Evolutionary conservation across 2,888 invertebrate species (phyloP).

Genomic region (Drosophila barbarae): DNA sequence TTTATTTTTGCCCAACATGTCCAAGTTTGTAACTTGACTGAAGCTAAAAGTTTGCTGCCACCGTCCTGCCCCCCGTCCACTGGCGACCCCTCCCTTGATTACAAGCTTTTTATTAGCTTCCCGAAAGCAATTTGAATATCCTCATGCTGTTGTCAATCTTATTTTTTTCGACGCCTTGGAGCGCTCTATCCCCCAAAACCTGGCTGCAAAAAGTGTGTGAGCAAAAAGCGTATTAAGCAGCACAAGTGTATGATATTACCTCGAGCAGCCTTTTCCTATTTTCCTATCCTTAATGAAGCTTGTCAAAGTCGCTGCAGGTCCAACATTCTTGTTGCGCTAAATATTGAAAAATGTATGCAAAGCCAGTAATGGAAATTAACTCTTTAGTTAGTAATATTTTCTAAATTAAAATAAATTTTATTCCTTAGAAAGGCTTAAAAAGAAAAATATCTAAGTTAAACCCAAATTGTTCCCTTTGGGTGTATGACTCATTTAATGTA

Average conservation of each 20-base stretch:
- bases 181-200: constrained; percentile 37
- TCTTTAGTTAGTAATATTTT: neutral
- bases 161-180: constrained; percentile 51
- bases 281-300: neutral
- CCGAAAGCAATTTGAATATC: constrained; percentile 70
- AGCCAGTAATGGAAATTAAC: neutral
- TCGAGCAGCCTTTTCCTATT: neutral
- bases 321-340: neutral
- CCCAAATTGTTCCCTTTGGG: neutral
- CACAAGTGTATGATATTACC: constrained; percentile 57
- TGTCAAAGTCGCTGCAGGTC: neutral
- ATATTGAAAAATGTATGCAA: too few relatives aligned
- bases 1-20: constrained; percentile 45
- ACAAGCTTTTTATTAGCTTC: constrained; percentile 69
- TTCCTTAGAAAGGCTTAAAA: too few relatives aligned
- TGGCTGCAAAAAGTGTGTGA: constrained; percentile 15
- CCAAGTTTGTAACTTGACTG: constrained; percentile 63
- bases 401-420: too few relatives aligned
- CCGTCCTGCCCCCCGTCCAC: constrained; percentile 2
- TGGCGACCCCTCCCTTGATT: constrained; percentile 53
- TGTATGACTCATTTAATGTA: neutral
- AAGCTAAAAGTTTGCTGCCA: constrained; percentile 47
- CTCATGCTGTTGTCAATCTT: constrained; percentile 62
- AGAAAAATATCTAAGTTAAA: neutral
- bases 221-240: constrained; percentile 39